Evolutionary conservation across 2,888 invertebrate species (phyloP), one percentile per base, ranked within the genome.

Genomic region (Caenorhabditis panamensis): DNA sequence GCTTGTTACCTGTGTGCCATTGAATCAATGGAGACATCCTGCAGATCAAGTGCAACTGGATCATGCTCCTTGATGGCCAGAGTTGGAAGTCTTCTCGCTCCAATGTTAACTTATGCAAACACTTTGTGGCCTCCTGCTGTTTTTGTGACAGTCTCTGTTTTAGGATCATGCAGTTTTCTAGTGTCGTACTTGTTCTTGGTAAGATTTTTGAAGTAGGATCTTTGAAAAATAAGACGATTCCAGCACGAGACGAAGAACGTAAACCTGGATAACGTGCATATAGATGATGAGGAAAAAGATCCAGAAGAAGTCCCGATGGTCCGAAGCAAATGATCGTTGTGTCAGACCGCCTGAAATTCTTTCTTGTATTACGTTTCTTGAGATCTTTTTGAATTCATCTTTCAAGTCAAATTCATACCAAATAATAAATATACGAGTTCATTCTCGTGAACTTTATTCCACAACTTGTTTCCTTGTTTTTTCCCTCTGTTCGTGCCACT

Each of bases 1-100:
- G 88, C 88, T 1, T 85, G 85, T 67, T 88, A 88, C 49, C 79
- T 88, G 6, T 88, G 87, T 56, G 86, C 86, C 0, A 83, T 88
- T 20, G 88, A 88, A 63, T 78, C 84, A 1, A 82, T 88, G 75
- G 87, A 88, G 31, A 89, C 88, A 0, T 64, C 82, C 4, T 82
- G 86, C 59, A 80, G 88, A 16, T 83, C 88, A 3, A 82, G 84
- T 37, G 84, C 85, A 9, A 67, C 86, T n/a, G 88, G 88, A 20
- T 82, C 84, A 0, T 89, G 88, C 63, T 85, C 85, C 8, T 54
- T 89, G 36, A 54, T 87, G 20, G 89, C 88, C n/a, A 72, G 88
- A 53, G 61, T 87, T 36, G 88, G 89, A 18, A 85, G 83, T n/a
- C 82, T 88, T 47, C 36, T 86, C 31, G 86, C 88, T 26, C 88